These are phyloP conservation scores for Limonius californicus DNA, from an alignment of 1,140 invertebrate species.

Conservation along the genomic window DNA sequence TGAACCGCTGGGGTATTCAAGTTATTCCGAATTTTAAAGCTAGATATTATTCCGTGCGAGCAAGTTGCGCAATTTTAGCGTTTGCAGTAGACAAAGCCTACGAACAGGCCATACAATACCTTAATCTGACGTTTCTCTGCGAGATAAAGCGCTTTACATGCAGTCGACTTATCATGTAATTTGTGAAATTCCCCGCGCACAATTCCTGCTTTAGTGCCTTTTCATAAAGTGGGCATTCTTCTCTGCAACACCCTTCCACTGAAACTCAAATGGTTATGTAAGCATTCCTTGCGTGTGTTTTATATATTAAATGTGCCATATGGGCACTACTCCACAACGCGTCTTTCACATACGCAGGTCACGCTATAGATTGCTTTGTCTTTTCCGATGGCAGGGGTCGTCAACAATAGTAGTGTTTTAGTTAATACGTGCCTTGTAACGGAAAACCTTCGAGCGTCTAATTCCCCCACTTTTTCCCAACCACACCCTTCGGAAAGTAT, in stretches of 20 bases:
- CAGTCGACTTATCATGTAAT: constrained; percentile 1
- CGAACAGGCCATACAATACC: neutral
- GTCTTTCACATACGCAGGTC: constrained; percentile 21
- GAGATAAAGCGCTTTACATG: neutral
- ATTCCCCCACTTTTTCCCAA: too few relatives aligned
- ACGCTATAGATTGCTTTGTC: constrained; percentile 22
- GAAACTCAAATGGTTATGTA: neutral
- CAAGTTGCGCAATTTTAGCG: neutral
- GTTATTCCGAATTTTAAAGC: neutral
- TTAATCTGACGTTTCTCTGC: neutral
- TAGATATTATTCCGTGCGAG: neutral
- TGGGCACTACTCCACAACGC: constrained; percentile 21
- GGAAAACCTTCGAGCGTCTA: too few relatives aligned
- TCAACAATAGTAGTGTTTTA: constrained; percentile 4
- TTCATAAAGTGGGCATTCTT: neutral
- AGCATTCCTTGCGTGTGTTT: constrained; percentile 16
- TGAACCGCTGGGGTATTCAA: neutral
- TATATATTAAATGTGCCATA: constrained; percentile 24
- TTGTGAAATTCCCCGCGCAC: constrained; percentile 1
- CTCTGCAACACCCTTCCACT: neutral
- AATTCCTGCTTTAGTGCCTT: neutral
- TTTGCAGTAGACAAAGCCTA: constrained; percentile 1
- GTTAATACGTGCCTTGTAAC: too few relatives aligned
- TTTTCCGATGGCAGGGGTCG: neutral
- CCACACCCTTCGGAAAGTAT: too few relatives aligned